These are phyloP conservation scores for Drosophila subsilvestris DNA, from an alignment of 2,888 invertebrate genomes.

Conservation along the genomic window DNA sequence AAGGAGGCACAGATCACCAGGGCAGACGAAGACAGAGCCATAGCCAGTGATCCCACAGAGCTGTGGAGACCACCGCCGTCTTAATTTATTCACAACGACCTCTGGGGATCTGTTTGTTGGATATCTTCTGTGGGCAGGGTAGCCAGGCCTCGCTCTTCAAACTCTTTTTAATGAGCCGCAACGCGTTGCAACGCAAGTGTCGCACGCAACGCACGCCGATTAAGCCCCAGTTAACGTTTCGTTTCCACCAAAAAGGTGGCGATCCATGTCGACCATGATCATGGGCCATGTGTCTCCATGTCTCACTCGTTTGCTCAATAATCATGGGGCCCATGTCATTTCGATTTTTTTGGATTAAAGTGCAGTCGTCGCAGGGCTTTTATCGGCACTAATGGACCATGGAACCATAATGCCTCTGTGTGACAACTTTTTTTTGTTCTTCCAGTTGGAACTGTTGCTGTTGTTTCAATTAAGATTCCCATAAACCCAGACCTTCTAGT, in stretches of 20 bases:
- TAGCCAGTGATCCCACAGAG: background rate
- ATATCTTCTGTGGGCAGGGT: background rate
- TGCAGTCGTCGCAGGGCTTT: slow-evolving; percentile 62
- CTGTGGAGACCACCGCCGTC: slow-evolving; percentile 68
- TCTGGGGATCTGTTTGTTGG: slow-evolving; percentile 43
- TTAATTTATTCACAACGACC: slow-evolving; percentile 79
- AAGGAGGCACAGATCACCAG: background rate
- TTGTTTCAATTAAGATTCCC: slow-evolving; percentile 65
- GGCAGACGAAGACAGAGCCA: background rate
- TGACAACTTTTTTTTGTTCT: slow-evolving; percentile 19
- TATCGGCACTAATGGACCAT: slow-evolving; percentile 76
- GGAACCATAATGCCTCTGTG: slow-evolving; percentile 22
- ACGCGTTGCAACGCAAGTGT: slow-evolving; percentile 62
- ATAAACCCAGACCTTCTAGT: slow-evolving; percentile 21
- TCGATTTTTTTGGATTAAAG: slow-evolving; percentile 54
- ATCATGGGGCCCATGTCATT: background rate
- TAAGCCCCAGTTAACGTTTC: slow-evolving; percentile 75
- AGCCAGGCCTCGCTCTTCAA: slow-evolving; percentile 55
- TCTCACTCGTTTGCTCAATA: slow-evolving; percentile 1
- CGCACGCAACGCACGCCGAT: slow-evolving; percentile 74
- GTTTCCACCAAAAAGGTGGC: slow-evolving; percentile 47
- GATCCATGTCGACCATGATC: slow-evolving; percentile 35
- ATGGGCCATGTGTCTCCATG: slow-evolving; percentile 4
- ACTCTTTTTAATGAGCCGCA: slow-evolving; percentile 75
- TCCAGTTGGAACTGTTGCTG: slow-evolving; percentile 37